Evolutionary conservation across 2,797 vertebrate species (phyloP).

Genomic region (Rousettus madagascariensis): DNA sequence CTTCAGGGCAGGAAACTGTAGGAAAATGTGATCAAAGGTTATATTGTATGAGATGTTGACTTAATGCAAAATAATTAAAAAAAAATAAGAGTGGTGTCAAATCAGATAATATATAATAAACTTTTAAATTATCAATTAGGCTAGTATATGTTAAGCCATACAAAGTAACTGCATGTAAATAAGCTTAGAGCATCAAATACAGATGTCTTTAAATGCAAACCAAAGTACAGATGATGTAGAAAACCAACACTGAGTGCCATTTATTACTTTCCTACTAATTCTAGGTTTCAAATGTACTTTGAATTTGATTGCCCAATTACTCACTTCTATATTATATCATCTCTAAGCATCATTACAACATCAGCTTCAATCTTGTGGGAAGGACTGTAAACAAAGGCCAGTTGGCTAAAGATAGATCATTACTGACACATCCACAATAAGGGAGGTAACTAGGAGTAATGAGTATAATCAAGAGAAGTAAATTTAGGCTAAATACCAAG

Average conservation of each 20-base stretch:
- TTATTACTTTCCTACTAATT: slow-evolving; percentile 80
- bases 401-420: slow-evolving; percentile 78
- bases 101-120: slow-evolving; percentile 45
- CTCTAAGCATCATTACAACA: slow-evolving; percentile 77
- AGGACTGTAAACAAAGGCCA: slow-evolving; percentile 75
- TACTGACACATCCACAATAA: slow-evolving; percentile 76
- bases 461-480: slow-evolving; percentile 65
- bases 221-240: slow-evolving; percentile 58
- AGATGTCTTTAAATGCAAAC: slow-evolving; percentile 68
- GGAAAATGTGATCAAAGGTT: slow-evolving; percentile 74
- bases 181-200: slow-evolving; percentile 48
- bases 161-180: slow-evolving; percentile 55
- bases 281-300: slow-evolving; percentile 79
- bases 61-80: slow-evolving; percentile 49
- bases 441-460: slow-evolving; percentile 70
- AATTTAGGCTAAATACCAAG: slow-evolving; percentile 74
- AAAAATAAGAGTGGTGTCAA: background rate
- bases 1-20: slow-evolving; percentile 61
- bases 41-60: slow-evolving; percentile 1
- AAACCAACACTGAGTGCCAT: slow-evolving; percentile 48
- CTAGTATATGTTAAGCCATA: slow-evolving; percentile 11
- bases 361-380: slow-evolving; percentile 72
- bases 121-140: slow-evolving; percentile 44
- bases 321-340: slow-evolving; percentile 65
- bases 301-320: slow-evolving; percentile 74